A percentile compares a stretch with the other conserved stretches of the same genome.
These are phyloP conservation scores for Eumacrocentrus americanus DNA, from an alignment of 2,888 invertebrate species.

Conservation along the genomic window DNA sequence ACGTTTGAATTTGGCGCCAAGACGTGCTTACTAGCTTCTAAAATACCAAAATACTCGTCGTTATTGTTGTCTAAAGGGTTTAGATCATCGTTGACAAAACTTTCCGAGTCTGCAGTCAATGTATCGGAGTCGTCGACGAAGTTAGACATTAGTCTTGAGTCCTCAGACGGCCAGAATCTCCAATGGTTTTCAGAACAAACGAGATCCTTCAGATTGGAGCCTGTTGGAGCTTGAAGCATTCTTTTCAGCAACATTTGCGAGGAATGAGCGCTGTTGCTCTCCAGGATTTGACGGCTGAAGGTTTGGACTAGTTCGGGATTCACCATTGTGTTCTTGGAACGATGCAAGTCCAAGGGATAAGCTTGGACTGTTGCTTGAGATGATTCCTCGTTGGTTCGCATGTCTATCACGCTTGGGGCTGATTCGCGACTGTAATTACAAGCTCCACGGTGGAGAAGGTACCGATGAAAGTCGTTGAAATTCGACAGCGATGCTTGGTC, in stretches of 20 bases:
- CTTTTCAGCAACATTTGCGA: slow-evolving; percentile 41
- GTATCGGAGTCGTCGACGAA: slow-evolving; percentile 55
- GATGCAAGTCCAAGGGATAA: slow-evolving; percentile 17
- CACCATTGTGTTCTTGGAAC: too few relatives aligned
- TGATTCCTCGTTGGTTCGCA: too few relatives aligned
- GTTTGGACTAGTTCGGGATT: too few relatives aligned
- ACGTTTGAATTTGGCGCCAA: too few relatives aligned
- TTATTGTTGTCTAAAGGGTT: slow-evolving; percentile 28
- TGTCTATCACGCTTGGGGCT: too few relatives aligned
- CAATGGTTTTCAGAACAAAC: slow-evolving; percentile 46
- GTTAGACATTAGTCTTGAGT: slow-evolving; percentile 37
- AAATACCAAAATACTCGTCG: slow-evolving; percentile 38
- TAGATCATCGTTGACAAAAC: slow-evolving; percentile 43
- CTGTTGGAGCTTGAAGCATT: slow-evolving; percentile 57
- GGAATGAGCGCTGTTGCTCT: not conserved
- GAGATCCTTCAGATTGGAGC: slow-evolving; percentile 54
- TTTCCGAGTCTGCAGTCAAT: slow-evolving; percentile 54
- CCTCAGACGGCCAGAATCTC: slow-evolving; percentile 39
- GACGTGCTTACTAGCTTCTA: slow-evolving; percentile 35
- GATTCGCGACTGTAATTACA: slow-evolving; percentile 45
- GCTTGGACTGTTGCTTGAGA: slow-evolving; percentile 30
- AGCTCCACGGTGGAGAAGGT: slow-evolving; percentile 44
- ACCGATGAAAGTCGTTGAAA: slow-evolving; percentile 53
- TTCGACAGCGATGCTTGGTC: slow-evolving; percentile 41
- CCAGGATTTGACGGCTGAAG: too few relatives aligned